Evolutionary conservation across 2,888 invertebrate genomes (phyloP), one percentile per base, ranked within the genome.

Genomic region (Sinhomidia bicolor): DNA sequence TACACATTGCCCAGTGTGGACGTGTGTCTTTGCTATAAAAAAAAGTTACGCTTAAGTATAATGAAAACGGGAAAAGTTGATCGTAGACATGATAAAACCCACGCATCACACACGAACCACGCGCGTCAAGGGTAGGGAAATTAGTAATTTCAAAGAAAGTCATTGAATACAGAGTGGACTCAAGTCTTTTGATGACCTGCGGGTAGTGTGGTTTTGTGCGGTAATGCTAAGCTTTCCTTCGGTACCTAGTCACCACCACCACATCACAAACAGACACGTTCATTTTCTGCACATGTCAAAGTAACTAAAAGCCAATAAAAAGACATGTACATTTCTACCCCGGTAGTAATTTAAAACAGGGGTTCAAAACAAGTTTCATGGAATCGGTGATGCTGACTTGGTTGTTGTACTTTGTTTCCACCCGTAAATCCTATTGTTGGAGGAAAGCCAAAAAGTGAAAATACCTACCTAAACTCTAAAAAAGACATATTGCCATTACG

Each of bases 231-330:
- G 14, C 32, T 29, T 10, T 65, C 4, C n/a, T 65, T 29, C 14
- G 3, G 10, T 20, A 0, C 6, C 20, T 71, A 6, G 17, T 23
- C 20, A 23, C 5, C 20, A 41, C 7, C 20, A 41, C 41, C 65
- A 65, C 41, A 71, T 36, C 71, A 41, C 10, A 41, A 71, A 20
- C 71, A 71, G 71, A 20, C 20, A 44, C 71, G 41, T 20, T 71
- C 44, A 20, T 41, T 71, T 41, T 20, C 41, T n/a, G 10, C 5
- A 71, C 41, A 26, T 71, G 36, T 44, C 20, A 41, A 41, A 41
- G 14, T n/a, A 12, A 14, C 29, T 29, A 9, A 1, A 41, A 10
- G 17, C 41, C 20, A 71, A 44, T 41, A 71, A 32, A 6, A 32
- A 12, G 32, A 2, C 20, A 7, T 71, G 20, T 20, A 17, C 71